Evolutionary conservation across 2,113 vertebrate species (phyloP).

Genomic region (Pangasianodon hypophthalmus): DNA sequence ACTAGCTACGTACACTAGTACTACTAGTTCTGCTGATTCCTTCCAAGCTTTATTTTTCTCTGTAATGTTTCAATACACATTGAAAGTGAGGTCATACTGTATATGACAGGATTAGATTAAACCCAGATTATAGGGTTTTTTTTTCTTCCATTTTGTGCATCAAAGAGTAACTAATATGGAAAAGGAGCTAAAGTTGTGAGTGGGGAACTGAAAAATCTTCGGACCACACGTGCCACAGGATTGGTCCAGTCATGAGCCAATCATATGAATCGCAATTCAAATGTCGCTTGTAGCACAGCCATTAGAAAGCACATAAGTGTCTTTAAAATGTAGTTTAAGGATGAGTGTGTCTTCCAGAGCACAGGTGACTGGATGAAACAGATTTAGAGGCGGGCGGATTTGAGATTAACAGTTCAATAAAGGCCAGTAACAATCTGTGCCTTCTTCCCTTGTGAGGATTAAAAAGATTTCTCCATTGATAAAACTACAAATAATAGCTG

Average conservation of each 20-base stretch:
- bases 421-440: neutral
- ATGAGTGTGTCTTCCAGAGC: neutral
- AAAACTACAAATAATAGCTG: neutral
- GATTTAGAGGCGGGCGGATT: neutral
- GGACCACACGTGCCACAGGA: neutral
- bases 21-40: neutral
- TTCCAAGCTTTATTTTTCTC: neutral
- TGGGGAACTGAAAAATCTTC: neutral
- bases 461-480: neutral
- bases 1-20: neutral
- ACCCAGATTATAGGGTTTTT: neutral
- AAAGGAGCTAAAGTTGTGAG: neutral
- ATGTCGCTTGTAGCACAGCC: neutral
- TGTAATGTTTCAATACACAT: neutral
- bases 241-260: neutral
- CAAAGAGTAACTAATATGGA: neutral
- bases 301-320: slow-evolving; percentile 3
- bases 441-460: slow-evolving; percentile 12
- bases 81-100: neutral
- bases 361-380: neutral
- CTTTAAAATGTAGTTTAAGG: neutral
- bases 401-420: slow-evolving; percentile 17
- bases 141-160: neutral
- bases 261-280: neutral
- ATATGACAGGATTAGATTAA: neutral